Evolutionary conservation across 2,888 invertebrate genomes (phyloP).

Genomic region (Trichopoda pennipes): DNA sequence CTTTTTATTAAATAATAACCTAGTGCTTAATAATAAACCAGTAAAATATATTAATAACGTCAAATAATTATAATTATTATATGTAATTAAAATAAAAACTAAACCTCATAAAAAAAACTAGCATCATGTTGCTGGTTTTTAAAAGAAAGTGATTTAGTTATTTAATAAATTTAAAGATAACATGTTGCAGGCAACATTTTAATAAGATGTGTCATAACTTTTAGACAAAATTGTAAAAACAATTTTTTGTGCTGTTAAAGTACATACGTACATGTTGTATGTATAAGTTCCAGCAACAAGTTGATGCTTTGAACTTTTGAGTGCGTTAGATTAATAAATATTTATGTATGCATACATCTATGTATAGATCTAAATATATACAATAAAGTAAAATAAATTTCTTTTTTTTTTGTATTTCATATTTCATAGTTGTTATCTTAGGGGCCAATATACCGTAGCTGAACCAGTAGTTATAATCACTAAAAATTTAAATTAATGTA

Average conservation of each 20-base stretch:
- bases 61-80: no score
- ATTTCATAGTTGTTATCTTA: conserved; percentile 74
- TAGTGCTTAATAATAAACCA: no score
- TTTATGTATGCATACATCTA: not conserved
- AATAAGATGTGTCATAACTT: not conserved
- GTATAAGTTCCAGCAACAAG: not conserved
- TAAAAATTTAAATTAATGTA: conserved; percentile 25
- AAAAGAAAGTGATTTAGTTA: not conserved
- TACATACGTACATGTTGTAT: not conserved
- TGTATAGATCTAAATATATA: no score
- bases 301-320: not conserved
- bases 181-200: conserved; percentile 51
- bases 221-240: not conserved
- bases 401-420: no score
- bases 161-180: not conserved
- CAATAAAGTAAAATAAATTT: no score
- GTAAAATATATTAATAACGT: no score
- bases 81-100: conserved; percentile 31
- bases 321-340: not conserved
- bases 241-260: not conserved
- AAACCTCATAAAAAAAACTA: not conserved
- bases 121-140: conserved; percentile 27
- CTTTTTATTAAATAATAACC: no score
- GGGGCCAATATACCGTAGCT: conserved; percentile 76
- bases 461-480: conserved; percentile 66